These are phyloP conservation scores for Scomber japonicus DNA, from an alignment of 2,113 vertebrate species.

Conservation along the genomic window DNA sequence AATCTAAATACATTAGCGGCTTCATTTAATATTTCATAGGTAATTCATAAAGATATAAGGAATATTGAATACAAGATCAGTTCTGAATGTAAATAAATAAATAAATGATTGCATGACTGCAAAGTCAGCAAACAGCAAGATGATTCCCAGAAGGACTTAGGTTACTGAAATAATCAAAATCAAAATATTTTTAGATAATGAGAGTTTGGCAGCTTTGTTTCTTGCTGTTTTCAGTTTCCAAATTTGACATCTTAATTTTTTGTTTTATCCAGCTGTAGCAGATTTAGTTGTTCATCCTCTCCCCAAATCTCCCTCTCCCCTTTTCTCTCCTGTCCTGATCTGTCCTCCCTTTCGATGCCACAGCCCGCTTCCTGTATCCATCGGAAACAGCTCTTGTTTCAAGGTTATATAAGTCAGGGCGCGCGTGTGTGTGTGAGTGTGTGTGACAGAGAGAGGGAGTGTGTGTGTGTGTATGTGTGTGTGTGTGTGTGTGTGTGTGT, in stretches of 20 bases:
- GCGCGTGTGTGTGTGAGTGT: background rate
- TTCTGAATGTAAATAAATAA: background rate
- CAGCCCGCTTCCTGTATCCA: conserved; percentile 55
- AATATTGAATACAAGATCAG: background rate
- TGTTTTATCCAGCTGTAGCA: background rate
- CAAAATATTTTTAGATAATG: background rate
- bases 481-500: background rate
- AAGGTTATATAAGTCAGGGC: conserved; percentile 72
- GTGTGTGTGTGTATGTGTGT: conserved; percentile 5
- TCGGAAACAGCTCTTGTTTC: conserved; percentile 75
- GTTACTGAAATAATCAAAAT: background rate
- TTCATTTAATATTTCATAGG: conserved; percentile 17
- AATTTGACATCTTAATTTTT: background rate
- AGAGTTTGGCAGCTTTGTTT: background rate
- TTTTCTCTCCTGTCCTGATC: conserved; percentile 42
- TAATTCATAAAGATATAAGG: conserved; percentile 4
- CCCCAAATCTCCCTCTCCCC: background rate
- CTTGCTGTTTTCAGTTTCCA: background rate
- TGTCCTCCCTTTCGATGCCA: conserved; percentile 34
- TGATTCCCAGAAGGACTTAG: background rate
- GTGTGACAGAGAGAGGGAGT: conserved; percentile 16
- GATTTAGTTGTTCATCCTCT: conserved; percentile 11
- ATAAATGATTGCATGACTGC: background rate
- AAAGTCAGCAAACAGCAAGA: background rate
- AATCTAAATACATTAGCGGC: conserved; percentile 19